These are phyloP conservation scores for Pomacea maculata DNA, from an alignment of 1,140 invertebrate genomes.

Conservation along the genomic window DNA sequence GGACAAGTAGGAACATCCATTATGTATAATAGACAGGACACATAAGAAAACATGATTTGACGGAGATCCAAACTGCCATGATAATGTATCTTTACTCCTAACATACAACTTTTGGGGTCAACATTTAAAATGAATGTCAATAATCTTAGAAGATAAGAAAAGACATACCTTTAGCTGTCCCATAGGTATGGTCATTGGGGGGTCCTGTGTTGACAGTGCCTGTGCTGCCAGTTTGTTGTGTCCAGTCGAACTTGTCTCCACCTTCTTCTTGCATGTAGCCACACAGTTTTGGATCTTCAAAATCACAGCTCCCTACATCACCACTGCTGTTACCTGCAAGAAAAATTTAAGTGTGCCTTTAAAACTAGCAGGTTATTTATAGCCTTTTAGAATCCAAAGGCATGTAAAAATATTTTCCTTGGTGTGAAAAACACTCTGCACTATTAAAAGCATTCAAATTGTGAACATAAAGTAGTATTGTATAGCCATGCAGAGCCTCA, in stretches of 20 bases:
- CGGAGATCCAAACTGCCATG: too few species aligned
- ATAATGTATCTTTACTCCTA: too few species aligned
- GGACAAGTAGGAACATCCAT: too few species aligned
- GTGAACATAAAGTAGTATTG: too few species aligned
- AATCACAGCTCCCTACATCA: slow-evolving; percentile 32
- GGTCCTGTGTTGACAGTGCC: slow-evolving; percentile 73
- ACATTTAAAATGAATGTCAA: background rate
- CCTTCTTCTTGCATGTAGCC: slow-evolving; percentile 75
- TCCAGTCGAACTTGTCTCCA: slow-evolving; percentile 81
- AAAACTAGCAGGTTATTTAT: background rate
- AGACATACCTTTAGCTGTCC: slow-evolving; percentile 35
- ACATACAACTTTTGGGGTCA: too few species aligned
- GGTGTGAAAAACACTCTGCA: too few species aligned
- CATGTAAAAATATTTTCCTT: too few species aligned
- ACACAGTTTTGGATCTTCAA: slow-evolving; percentile 70
- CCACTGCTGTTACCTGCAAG: slow-evolving; percentile 50
- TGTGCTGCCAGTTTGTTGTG: slow-evolving; percentile 68
- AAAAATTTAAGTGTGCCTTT: background rate
- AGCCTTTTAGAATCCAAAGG: too few species aligned
- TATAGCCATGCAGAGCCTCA: too few species aligned
- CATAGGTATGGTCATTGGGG: slow-evolving; percentile 75
- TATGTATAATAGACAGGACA: too few species aligned
- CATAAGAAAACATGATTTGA: too few species aligned
- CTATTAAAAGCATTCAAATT: too few species aligned
- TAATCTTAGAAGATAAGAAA: background rate